phyloP scores from a whole-genome alignment of 2,797 vertebrate species.

The Spea hammondii region DNA sequence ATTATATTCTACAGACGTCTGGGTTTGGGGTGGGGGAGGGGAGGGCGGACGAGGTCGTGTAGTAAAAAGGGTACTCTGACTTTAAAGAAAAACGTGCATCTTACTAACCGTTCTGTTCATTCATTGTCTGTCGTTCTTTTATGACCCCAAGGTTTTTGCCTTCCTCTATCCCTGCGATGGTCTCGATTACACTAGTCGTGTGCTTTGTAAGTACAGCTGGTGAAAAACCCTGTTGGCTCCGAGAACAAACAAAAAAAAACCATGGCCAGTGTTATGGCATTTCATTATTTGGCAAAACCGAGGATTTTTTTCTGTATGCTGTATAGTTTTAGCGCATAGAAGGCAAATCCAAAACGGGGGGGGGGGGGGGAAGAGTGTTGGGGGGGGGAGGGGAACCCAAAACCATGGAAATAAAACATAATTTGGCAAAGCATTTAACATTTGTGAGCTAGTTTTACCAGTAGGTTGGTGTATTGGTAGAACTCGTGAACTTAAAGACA shows the following conservation, averaged over 20 bases:
- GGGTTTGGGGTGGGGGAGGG: constrained; percentile 61
- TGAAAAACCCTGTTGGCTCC: constrained; percentile 57
- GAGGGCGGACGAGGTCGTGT: constrained; percentile 57
- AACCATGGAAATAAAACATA: constrained; percentile 42
- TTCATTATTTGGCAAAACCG: constrained; percentile 56
- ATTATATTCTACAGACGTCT: constrained; percentile 49
- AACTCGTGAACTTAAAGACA: constrained; percentile 79
- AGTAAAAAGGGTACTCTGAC: constrained; percentile 62
- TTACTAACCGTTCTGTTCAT: constrained; percentile 74
- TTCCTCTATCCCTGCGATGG: constrained; percentile 34
- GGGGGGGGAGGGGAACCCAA: constrained; percentile 13
- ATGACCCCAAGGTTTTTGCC: constrained; percentile 25
- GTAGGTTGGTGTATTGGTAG: constrained; percentile 82
- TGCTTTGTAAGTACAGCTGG: constrained; percentile 67
- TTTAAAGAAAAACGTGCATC: constrained; percentile 68
- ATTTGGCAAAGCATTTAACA: constrained; percentile 77
- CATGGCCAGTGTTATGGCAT: constrained; percentile 64
- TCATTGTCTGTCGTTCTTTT: constrained; percentile 63
- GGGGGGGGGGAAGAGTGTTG: constrained; percentile 48
- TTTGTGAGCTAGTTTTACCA: constrained; percentile 89
- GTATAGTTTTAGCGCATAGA: constrained; percentile 72
- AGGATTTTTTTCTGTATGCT: constrained; percentile 62
- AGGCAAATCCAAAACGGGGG: constrained; percentile 75
- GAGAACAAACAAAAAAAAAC: constrained; percentile 58
- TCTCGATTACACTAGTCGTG: constrained; percentile 60